A percentile compares a stretch with the other conserved stretches of the same genome.
Evolutionary conservation across 2,797 vertebrate species (phyloP).

Genomic region (Gymnocypris eckloni): DNA sequence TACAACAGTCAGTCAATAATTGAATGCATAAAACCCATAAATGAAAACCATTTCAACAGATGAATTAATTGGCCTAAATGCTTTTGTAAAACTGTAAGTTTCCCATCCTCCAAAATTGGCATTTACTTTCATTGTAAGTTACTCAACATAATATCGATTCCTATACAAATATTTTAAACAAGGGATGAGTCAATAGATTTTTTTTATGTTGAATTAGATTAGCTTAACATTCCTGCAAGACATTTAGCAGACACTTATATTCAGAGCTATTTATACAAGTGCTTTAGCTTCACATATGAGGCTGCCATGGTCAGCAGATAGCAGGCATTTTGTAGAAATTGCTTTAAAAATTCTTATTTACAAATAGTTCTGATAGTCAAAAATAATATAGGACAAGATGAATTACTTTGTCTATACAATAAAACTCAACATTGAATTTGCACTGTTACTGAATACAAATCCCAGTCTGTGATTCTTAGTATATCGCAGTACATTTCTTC

Average conservation of each 20-base stretch:
- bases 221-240: background rate
- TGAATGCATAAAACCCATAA: background rate
- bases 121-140: background rate
- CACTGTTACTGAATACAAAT: background rate
- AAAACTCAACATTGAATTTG: background rate
- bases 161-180: background rate
- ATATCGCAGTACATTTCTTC: background rate
- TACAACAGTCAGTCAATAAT: background rate
- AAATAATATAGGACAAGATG: background rate
- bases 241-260: background rate
- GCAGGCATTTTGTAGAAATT: background rate
- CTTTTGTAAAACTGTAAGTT: background rate
- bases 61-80: background rate
- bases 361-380: background rate
- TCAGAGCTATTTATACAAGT: background rate
- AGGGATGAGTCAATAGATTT: background rate
- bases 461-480: background rate
- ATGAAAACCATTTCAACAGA: background rate
- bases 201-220: background rate
- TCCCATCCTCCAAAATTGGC: too few relatives aligned
- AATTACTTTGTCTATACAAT: background rate
- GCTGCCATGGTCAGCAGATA: background rate
- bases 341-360: background rate
- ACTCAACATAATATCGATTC: background rate
- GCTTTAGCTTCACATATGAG: background rate